These are phyloP conservation scores for Ceratina japonica DNA, from an alignment of 1,140 invertebrate species.

Conservation along the genomic window DNA sequence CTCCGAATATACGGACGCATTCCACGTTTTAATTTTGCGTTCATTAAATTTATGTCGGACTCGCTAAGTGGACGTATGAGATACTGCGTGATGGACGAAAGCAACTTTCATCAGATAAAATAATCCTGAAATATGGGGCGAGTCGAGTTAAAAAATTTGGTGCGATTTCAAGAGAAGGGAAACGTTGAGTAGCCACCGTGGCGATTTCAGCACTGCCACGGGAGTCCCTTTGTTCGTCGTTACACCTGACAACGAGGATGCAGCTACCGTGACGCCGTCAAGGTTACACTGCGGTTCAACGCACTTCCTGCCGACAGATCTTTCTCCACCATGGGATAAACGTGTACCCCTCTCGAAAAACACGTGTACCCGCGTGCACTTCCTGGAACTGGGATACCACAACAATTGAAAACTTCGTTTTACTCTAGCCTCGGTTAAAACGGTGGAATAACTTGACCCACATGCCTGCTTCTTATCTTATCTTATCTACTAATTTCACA, in stretches of 20 bases:
- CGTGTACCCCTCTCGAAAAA: constrained; percentile 34
- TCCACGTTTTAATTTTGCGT: too few relatives aligned
- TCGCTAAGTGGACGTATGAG: too few relatives aligned
- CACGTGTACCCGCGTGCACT: not conserved
- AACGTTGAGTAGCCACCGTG: constrained; percentile 22
- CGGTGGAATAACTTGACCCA: not conserved
- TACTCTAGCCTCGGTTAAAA: too few relatives aligned
- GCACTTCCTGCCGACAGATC: constrained; percentile 72
- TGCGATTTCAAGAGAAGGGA: not conserved
- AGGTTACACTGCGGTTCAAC: constrained; percentile 77
- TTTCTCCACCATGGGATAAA: constrained; percentile 54
- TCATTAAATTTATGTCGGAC: too few relatives aligned
- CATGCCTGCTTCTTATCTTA: too few relatives aligned
- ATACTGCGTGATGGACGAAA: too few relatives aligned
- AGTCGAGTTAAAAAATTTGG: not conserved
- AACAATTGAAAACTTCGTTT: not conserved
- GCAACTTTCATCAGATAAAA: too few relatives aligned
- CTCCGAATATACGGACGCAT: not conserved
- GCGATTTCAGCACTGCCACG: constrained; percentile 38
- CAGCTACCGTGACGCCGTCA: constrained; percentile 75
- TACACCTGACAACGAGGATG: constrained; percentile 75
- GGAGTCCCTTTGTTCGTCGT: constrained; percentile 51
- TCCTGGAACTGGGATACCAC: constrained; percentile 4
- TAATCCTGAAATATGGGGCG: too few relatives aligned
- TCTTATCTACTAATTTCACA: too few relatives aligned